These are phyloP conservation scores for Trichechus manatus DNA, from an alignment of 2,113 vertebrate species.

Conservation along the genomic window DNA sequence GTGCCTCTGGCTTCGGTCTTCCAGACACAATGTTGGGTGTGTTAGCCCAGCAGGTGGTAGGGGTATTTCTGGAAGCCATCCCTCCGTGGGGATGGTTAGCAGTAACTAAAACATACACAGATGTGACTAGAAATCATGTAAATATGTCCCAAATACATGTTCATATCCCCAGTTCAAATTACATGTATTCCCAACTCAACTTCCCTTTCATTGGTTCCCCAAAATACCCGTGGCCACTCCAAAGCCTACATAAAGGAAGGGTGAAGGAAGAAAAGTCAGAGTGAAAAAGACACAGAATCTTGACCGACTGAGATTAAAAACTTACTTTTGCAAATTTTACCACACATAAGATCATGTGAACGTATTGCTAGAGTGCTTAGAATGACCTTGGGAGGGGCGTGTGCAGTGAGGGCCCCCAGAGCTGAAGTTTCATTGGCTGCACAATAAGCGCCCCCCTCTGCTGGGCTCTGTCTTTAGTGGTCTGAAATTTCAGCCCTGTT, in stretches of 20 bases:
- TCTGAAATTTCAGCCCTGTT: not conserved
- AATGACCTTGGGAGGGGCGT: not conserved
- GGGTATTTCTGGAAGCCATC: not conserved
- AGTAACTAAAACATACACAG: not conserved
- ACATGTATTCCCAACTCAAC: too few species aligned
- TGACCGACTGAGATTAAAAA: not conserved
- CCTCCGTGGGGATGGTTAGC: too few species aligned
- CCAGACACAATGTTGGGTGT: not conserved
- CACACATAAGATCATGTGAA: not conserved
- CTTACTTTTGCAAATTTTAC: not conserved
- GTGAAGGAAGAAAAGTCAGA: too few species aligned
- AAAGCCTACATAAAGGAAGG: not conserved
- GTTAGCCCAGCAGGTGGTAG: not conserved
- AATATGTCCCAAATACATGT: not conserved
- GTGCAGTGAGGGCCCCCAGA: not conserved
- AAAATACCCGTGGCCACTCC: not conserved
- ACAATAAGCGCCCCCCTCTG: not conserved
- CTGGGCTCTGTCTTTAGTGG: not conserved
- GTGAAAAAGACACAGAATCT: not conserved
- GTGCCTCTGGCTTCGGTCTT: not conserved
- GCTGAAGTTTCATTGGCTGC: not conserved
- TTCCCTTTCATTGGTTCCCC: not conserved
- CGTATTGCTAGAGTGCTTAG: not conserved
- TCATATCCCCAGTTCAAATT: not conserved
- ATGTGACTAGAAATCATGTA: not conserved